Base-by-base conservation (phyloP, 64 coral and sea anemone species). In the Catalaphyllia jardinei region DNA sequence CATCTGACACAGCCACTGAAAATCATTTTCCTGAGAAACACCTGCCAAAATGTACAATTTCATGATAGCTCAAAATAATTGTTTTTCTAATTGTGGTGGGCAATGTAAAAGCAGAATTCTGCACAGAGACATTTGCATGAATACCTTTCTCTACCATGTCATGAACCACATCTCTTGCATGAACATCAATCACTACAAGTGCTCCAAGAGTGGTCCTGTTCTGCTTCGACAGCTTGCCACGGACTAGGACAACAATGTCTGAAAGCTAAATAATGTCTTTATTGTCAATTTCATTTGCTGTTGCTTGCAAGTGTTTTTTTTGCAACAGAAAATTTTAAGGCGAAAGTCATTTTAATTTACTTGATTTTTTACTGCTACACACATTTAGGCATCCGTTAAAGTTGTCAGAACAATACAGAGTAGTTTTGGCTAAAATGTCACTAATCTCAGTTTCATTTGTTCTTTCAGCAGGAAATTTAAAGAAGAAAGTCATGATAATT, bases 121-220 rank as follows among this genome's bases (percentile, higher is more conserved):
- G 50, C 6, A 28, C 9, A 57, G 24, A 83, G 19, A 39, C 22
- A 22, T 51, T 12, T 42, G 4, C 17, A 3, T 35, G 33, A 15
- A 61, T 76, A 98, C 97, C 97, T 95, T 95, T 99, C 29, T 93
- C 77, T 1, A 86, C 85, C 72, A 99, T 92, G 20, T 99, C 97
- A 71, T 95, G 88, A 1, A 99, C 97, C 17, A 99, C 97, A 95
- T 99, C 97, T 88, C 94, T 99, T 18, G 97, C 97, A 91, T 99
- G 97, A 25, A 99, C 97, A 86, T 99, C 97, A 71, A 99, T 99
- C 29, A 94, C 95, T 12, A 99, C 97, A 19, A 99, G 73, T 22
- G 97, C 97, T 33, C 97, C 97, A 30, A 99, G 91, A 8, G 97
- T 99, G 33, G 92, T 92, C 67, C 97, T 88, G 82, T 89, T 88